Evolutionary conservation across 2,797 vertebrate species (phyloP).

Genomic region (Gallinago stenura): DNA sequence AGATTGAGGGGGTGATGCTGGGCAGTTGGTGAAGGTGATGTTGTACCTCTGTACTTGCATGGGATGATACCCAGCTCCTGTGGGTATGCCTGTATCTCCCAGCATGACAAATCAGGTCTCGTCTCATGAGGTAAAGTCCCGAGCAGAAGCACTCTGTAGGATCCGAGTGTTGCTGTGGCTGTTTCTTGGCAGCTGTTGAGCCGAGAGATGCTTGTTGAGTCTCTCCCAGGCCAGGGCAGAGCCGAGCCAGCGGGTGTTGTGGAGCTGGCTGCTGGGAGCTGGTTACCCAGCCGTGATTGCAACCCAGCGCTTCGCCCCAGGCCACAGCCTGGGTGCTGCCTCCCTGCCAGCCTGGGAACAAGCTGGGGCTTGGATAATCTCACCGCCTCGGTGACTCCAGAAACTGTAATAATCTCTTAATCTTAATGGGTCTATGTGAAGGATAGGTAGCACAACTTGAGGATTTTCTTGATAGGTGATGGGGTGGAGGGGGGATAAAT

Average conservation of each 20-base stretch:
- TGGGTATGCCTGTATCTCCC: background rate
- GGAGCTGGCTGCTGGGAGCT: background rate
- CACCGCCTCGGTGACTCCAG: background rate
- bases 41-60: background rate
- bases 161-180: background rate
- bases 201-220: background rate
- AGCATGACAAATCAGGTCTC: background rate
- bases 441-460: background rate
- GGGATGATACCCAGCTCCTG: background rate
- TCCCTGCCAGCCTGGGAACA: background rate
- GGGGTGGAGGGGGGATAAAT: background rate
- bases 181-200: background rate
- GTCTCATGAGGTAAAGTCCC: fast-evolving
- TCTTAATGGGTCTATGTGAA: background rate
- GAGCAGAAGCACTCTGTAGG: fast-evolving
- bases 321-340: background rate
- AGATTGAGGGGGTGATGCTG: background rate
- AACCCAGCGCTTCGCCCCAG: background rate
- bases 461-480: background rate
- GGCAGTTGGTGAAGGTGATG: background rate
- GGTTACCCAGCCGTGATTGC: background rate
- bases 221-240: background rate
- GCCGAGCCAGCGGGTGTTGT: background rate
- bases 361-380: background rate
- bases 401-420: constrained; percentile 6